Base-by-base conservation (phyloP, 2,113 vertebrate genomes). In the Anguilla rostrata region DNA sequence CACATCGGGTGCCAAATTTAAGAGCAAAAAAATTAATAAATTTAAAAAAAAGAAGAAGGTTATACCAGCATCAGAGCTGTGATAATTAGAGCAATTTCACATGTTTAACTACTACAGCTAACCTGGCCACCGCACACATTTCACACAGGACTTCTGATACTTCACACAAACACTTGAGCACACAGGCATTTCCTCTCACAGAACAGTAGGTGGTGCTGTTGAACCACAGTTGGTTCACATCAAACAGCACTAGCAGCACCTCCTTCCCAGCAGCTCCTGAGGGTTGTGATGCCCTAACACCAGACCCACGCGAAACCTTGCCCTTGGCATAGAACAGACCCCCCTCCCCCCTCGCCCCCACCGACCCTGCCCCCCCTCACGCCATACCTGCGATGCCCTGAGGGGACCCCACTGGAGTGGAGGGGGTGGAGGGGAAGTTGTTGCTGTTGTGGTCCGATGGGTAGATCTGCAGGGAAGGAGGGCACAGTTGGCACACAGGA, bases 401-500 rank as follows among this genome's bases (percentile, higher is more conserved):
- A 8, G 98, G 98, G 86, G 98, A 99, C 84, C 98, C 98, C 57
- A 97, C 96, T 0, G 98, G 98, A 78, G 98, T 98, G 0, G 98
- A 98, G 39, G 98, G 97, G 92, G 97, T 97, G 22, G 98, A 98
- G 0, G 98, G 96, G 95, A 99, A 99, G 94, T 98, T 99, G 96
- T 96, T 99, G 96, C 98, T 97, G 91, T 97, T 97, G 94, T 99
- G 98, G 92, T 99, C 98, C 0, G 98, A 98, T 39, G 98, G 98
- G 90, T 99, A 99, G 94, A 99, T 99, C 98, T 99, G 92, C 1
- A 92, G 86, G 16, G 39, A 56, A 60, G 83, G 88, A 11, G 60
- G 22, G 8, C 9, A 53, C 49, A 53, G 49, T 53, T 12, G 12
- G 49, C 11, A 53, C 49, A 53, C 49, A 12, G 49, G 49, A 53